Evolutionary conservation across 2,797 vertebrate genomes (phyloP).

Genomic region (Diplodus sargus): DNA sequence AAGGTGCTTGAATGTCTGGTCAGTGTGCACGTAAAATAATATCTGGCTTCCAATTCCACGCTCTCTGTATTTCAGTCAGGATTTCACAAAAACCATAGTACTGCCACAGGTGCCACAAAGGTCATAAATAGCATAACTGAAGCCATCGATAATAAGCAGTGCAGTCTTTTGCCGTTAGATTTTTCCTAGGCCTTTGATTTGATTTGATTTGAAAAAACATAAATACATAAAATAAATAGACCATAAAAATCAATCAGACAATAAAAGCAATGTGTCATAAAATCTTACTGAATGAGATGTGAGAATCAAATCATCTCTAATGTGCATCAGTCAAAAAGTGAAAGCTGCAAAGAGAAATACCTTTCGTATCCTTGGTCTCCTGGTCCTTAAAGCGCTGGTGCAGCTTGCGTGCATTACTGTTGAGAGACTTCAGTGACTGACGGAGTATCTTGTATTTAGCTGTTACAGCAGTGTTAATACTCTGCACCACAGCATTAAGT

Average conservation of each 20-base stretch:
- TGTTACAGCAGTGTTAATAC: slow-evolving; percentile 86
- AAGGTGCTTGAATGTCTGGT: too few species aligned
- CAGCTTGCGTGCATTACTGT: slow-evolving; percentile 78
- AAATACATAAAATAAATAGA: too few species aligned
- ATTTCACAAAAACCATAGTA: too few species aligned
- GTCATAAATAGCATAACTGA: too few species aligned
- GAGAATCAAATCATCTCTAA: background rate
- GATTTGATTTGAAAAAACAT: too few species aligned
- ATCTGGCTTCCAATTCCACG: too few species aligned
- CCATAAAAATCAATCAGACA: background rate
- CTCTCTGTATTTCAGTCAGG: too few species aligned
- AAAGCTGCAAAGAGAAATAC: slow-evolving; percentile 67
- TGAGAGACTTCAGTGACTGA: slow-evolving; percentile 84
- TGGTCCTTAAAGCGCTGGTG: slow-evolving; percentile 88
- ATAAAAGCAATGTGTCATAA: background rate
- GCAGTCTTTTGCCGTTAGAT: too few species aligned
- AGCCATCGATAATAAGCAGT: too few species aligned
- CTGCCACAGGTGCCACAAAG: too few species aligned
- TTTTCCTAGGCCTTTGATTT: too few species aligned
- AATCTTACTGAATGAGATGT: background rate
- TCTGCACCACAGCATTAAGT: slow-evolving; percentile 87
- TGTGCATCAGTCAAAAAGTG: background rate
- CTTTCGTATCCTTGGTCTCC: slow-evolving; percentile 91
- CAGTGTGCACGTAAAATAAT: too few species aligned
- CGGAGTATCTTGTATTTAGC: slow-evolving; percentile 91